phyloP scores from a whole-genome alignment of 2,113 vertebrate species.

The Epinephelus cyanopodus region DNA sequence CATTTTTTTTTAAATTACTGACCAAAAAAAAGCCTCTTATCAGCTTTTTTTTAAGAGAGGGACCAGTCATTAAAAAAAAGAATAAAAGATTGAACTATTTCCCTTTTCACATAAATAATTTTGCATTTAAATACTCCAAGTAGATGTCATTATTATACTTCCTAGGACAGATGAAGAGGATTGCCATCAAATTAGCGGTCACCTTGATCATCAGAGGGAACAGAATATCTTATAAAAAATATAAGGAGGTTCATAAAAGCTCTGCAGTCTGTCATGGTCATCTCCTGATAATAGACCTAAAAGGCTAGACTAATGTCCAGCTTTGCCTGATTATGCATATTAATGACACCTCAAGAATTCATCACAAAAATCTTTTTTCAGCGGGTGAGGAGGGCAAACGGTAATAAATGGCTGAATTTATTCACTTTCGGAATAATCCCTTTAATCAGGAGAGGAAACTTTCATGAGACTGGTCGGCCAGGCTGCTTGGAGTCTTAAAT shows the following conservation, averaged over 20 bases:
- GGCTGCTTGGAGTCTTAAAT: conserved; percentile 57
- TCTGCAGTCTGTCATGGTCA: conserved; percentile 74
- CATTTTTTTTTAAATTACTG: background rate
- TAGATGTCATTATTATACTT: conserved; percentile 46
- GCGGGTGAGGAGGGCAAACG: conserved; percentile 69
- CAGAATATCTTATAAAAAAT: conserved; percentile 69
- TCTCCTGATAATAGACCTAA: conserved; percentile 76
- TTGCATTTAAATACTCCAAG: conserved; percentile 30
- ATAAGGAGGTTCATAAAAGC: conserved; percentile 72
- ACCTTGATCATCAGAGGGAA: conserved; percentile 71
- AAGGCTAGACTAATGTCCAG: conserved; percentile 73
- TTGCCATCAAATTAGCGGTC: conserved; percentile 73
- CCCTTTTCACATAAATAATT: conserved; percentile 35
- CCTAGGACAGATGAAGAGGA: conserved; percentile 47
- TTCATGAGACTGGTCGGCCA: conserved; percentile 25
- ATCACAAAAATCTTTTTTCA: conserved; percentile 64
- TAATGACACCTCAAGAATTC: conserved; percentile 76
- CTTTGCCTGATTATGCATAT: conserved; percentile 77
- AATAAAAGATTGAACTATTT: background rate
- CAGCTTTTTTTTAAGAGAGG: conserved; percentile 16
- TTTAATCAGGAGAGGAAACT: conserved; percentile 68
- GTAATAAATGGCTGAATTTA: conserved; percentile 73
- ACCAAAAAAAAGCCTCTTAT: background rate
- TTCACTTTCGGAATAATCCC: conserved; percentile 72
- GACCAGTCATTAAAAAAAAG: background rate